These are phyloP conservation scores for Hippopotamyrus pictus DNA, from an alignment of 2,797 vertebrate genomes.

Conservation along the genomic window DNA sequence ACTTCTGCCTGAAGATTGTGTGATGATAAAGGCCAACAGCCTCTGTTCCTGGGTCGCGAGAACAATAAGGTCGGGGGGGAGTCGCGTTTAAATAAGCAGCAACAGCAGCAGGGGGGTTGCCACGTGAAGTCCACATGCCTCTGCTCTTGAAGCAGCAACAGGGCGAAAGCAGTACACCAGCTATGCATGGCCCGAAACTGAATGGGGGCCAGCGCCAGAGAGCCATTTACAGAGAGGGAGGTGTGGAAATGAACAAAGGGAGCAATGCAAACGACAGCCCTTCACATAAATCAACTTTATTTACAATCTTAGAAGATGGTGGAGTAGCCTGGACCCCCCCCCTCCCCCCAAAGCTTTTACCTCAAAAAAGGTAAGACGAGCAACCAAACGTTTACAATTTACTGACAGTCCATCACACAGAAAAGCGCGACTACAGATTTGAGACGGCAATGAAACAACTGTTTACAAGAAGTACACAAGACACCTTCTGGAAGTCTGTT, in stretches of 20 bases:
- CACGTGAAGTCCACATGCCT: neutral
- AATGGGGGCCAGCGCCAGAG: neutral
- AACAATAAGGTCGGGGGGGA: neutral
- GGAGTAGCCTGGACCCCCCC: neutral
- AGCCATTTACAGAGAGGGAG: neutral
- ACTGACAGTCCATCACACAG: neutral
- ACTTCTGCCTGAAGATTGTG: neutral
- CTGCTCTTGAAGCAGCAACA: neutral
- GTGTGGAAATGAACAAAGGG: neutral
- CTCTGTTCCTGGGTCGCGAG: neutral
- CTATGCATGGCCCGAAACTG: neutral
- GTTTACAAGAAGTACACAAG: neutral
- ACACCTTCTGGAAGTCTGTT: neutral
- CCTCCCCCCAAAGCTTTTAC: neutral
- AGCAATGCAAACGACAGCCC: neutral
- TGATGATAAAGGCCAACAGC: neutral
- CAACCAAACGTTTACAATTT: neutral
- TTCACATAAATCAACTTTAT: neutral
- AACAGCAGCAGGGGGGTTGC: neutral
- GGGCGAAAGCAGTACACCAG: neutral
- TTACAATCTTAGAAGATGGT: neutral
- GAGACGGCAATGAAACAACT: neutral
- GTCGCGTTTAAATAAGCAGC: neutral
- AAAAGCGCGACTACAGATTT: neutral
- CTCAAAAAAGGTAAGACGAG: neutral